Evolutionary conservation across 2,113 vertebrate species (phyloP).

Genomic region (Cricetomys ansorgei): DNA sequence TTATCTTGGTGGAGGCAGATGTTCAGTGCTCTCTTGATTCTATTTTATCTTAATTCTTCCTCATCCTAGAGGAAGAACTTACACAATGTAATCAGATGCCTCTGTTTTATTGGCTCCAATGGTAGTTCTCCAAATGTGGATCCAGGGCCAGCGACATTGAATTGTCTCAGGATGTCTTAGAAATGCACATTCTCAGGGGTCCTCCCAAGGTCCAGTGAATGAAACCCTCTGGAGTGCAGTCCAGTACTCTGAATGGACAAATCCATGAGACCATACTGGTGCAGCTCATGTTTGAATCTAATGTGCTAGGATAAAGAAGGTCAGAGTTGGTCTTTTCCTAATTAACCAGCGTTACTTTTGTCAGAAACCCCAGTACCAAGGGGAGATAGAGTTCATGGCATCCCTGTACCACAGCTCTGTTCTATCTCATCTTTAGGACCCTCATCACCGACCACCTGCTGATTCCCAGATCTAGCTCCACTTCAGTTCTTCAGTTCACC

Average conservation of each 20-base stretch:
- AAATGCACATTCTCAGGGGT: neutral
- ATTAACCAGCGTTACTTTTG: neutral
- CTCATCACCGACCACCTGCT: neutral
- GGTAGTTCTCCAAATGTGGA: neutral
- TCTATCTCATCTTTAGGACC: too few species aligned
- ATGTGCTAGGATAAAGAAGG: accelerated
- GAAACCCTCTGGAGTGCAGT: neutral
- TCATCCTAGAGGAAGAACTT: neutral
- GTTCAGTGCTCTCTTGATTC: neutral
- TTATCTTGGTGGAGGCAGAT: neutral
- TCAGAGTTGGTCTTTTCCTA: neutral
- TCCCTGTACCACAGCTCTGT: neutral
- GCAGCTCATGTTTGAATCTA: neutral
- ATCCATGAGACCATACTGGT: neutral
- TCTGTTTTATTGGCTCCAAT: neutral
- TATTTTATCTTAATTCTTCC: too few species aligned
- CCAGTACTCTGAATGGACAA: neutral
- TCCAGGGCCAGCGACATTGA: neutral
- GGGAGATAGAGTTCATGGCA: neutral
- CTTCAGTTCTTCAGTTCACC: neutral
- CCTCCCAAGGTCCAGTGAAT: neutral
- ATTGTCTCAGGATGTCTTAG: neutral
- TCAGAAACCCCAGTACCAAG: neutral
- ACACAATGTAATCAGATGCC: neutral
- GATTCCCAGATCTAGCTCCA: neutral